phyloP scores from a whole-genome alignment of 2,888 invertebrate species.

The Chrysodeixis includens region DNA sequence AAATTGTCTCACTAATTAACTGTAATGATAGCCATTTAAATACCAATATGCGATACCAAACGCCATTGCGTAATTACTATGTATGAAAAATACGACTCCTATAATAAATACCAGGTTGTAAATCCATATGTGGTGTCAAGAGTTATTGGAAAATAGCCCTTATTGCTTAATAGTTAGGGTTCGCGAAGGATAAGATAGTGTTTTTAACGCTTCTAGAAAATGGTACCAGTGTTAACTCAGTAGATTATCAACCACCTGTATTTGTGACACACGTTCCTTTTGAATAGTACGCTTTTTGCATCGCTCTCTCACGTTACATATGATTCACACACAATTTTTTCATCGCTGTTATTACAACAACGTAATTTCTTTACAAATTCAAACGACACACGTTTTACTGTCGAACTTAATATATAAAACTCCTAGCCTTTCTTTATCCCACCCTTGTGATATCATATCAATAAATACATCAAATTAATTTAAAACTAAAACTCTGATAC shows the following conservation, averaged over 20 bases:
- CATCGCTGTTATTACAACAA: too few species aligned
- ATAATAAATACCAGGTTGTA: constrained; percentile 31
- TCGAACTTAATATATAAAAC: too few species aligned
- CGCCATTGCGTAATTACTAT: constrained; percentile 54
- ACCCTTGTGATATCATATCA: too few species aligned
- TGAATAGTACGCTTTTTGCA: not conserved
- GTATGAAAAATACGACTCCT: constrained; percentile 55
- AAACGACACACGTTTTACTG: too few species aligned
- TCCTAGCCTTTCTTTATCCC: too few species aligned
- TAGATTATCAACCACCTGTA: constrained; percentile 60
- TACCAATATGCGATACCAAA: constrained; percentile 54
- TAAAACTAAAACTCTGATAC: not conserved
- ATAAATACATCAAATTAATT: too few species aligned
- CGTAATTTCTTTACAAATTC: too few species aligned
- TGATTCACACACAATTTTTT: too few species aligned
- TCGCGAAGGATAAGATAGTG: not conserved
- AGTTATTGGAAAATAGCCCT: constrained; percentile 15
- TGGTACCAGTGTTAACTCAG: constrained; percentile 51
- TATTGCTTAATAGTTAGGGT: not conserved
- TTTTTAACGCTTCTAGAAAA: constrained; percentile 28
- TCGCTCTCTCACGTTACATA: too few species aligned
- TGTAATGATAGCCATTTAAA: constrained; percentile 57
- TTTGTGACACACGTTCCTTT: constrained; percentile 36
- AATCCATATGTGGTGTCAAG: constrained; percentile 5
- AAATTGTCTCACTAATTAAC: constrained; percentile 60